Evolutionary conservation across 2,888 invertebrate genomes (phyloP).

Genomic region (Pocota personata): DNA sequence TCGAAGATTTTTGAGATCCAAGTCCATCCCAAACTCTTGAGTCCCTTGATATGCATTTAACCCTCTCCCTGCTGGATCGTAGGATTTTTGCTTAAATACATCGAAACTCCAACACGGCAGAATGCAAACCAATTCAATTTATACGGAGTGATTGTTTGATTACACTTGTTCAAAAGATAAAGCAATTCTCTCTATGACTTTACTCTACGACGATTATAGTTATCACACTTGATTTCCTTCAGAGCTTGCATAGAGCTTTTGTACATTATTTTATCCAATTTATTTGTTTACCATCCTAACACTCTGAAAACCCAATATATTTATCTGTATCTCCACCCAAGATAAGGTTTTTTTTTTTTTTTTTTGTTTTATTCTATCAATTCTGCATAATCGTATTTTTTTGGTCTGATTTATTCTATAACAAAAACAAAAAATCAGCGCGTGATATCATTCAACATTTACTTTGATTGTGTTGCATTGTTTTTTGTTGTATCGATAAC

Average conservation of each 20-base stretch:
- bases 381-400: not conserved
- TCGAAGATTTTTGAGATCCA: too few species aligned
- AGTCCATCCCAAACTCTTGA: too few species aligned
- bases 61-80: too few species aligned
- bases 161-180: not conserved
- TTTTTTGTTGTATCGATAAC: not conserved
- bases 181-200: not conserved
- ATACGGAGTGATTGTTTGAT: not conserved
- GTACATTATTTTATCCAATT: conserved; percentile 7
- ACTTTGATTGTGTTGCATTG: not conserved
- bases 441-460: conserved; percentile 22
- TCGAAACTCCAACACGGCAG: not conserved
- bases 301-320: not conserved
- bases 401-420: not conserved
- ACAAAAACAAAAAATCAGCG: conserved; percentile 1
- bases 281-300: not conserved
- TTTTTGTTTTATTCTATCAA: not conserved
- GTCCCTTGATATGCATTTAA: too few species aligned
- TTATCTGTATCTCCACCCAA: conserved; percentile 10
- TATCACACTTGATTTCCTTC: not conserved
- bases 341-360: conserved; percentile 14
- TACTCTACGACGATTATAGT: not conserved
- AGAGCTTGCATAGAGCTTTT: not conserved
- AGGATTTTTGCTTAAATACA: not conserved
- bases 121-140: not conserved